phyloP scores from a whole-genome alignment of 1,140 invertebrate species.

The Apis laboriosa region DNA sequence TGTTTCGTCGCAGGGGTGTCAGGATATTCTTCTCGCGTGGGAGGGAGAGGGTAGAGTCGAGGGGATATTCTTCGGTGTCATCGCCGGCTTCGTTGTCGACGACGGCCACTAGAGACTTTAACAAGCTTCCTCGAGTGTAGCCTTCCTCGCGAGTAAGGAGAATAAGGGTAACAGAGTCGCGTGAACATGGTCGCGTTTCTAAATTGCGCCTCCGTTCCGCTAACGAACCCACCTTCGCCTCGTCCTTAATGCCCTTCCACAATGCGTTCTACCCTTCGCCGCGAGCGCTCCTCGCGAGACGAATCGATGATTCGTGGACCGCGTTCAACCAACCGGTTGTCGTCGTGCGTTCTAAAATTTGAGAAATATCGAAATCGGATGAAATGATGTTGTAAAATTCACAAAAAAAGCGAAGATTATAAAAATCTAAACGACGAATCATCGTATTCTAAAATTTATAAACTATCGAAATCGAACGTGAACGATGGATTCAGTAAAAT shows the following conservation, averaged over 20 bases:
- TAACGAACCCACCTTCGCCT: constrained; percentile 58
- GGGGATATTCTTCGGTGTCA: constrained; percentile 21
- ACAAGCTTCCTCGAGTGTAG: constrained; percentile 68
- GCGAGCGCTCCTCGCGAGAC: background rate
- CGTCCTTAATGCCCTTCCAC: constrained; percentile 48
- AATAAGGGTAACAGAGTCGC: constrained; percentile 6
- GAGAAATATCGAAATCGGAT: no score
- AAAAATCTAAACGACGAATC: no score
- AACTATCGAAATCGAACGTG: no score
- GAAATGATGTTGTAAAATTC: no score
- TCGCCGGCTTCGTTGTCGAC: constrained; percentile 29
- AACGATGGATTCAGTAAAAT: no score
- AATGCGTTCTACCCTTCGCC: constrained; percentile 34
- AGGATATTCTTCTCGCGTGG: background rate
- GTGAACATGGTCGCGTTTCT: constrained; percentile 17
- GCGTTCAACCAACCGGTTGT: no score
- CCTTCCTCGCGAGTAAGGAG: constrained; percentile 22
- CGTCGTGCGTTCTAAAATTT: no score
- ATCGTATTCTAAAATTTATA: no score
- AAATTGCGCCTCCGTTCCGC: constrained; percentile 52
- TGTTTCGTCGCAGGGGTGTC: constrained; percentile 5
- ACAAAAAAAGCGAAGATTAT: no score
- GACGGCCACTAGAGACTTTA: constrained; percentile 57
- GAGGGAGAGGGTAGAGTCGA: background rate
- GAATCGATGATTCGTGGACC: background rate